These are phyloP conservation scores for Macroramphosus scolopax DNA, from an alignment of 2,797 vertebrate species.

Conservation along the genomic window DNA sequence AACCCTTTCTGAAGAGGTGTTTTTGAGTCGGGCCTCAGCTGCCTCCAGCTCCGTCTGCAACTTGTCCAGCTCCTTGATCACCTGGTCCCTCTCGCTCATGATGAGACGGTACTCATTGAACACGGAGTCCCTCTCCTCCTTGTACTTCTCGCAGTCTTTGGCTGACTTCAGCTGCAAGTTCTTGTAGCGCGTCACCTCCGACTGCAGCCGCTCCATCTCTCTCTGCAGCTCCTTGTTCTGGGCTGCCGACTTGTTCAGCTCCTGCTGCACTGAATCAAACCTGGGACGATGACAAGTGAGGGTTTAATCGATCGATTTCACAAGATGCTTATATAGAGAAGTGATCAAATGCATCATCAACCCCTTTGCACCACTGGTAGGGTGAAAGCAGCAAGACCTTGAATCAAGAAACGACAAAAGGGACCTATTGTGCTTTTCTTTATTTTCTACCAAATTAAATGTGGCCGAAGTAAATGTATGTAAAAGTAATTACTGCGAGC, in stretches of 20 bases:
- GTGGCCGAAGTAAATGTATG: no score
- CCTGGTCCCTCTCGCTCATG: constrained; percentile 98
- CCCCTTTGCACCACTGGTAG: constrained; percentile 72
- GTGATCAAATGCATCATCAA: neutral
- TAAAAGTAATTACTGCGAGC: no score
- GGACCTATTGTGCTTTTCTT: no score
- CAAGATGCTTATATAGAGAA: neutral
- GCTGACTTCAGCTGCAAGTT: constrained; percentile 89
- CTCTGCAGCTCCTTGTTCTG: constrained; percentile 97
- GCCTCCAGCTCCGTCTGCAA: constrained; percentile 94
- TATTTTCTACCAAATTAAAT: no score
- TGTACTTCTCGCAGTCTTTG: constrained; percentile 96
- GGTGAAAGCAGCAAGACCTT: neutral
- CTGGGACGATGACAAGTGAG: constrained; percentile 57
- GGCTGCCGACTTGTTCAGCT: constrained; percentile 87
- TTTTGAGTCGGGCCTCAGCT: constrained; percentile 93
- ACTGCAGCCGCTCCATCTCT: constrained; percentile 94
- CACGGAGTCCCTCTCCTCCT: constrained; percentile 97
- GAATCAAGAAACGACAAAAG: neutral
- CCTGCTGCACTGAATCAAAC: constrained; percentile 93
- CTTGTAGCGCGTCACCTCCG: constrained; percentile 93
- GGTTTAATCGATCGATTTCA: neutral
- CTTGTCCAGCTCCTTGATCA: constrained; percentile 98
- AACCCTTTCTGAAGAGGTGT: constrained; percentile 92
- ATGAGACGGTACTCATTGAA: constrained; percentile 98